Evolutionary conservation across 37 sponge, comb jelly and placozoan species (phyloP).

Genomic region (Chondrosia reniformis): DNA sequence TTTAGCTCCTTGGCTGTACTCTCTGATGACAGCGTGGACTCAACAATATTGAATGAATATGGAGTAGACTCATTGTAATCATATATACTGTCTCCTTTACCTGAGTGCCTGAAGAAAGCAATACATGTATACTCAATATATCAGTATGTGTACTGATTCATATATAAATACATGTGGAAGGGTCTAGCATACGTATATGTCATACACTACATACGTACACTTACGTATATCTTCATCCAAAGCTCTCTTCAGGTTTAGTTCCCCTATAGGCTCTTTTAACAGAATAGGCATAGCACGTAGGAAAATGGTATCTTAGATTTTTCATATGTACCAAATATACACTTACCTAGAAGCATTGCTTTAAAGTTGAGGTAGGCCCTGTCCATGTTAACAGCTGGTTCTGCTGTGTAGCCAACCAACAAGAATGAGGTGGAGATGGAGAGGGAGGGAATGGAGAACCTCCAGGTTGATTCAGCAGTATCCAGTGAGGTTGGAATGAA

Average conservation of each 20-base stretch:
- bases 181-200: neutral
- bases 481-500: slow-evolving; percentile 60
- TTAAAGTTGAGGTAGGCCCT: slow-evolving; percentile 85
- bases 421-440: slow-evolving; percentile 75
- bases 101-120: slow-evolving; percentile 26
- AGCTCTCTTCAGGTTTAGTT: too few species aligned
- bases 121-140: neutral
- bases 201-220: neutral
- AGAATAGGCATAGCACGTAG: too few species aligned
- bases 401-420: slow-evolving; percentile 77
- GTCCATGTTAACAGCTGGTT: slow-evolving; percentile 85
- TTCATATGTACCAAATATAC: neutral
- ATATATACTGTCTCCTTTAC: slow-evolving; percentile 79
- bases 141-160: neutral
- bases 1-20: slow-evolving; percentile 51
- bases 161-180: neutral
- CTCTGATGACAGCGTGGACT: slow-evolving; percentile 69
- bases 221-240: neutral
- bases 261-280: too few species aligned
- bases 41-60: slow-evolving; percentile 66
- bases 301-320: too few species aligned
- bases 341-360: slow-evolving; percentile 60
- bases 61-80: slow-evolving; percentile 72
- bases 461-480: slow-evolving; percentile 78
- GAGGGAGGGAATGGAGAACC: slow-evolving; percentile 88